Conservation (phyloP, 2,888 invertebrate species). For the Zhuqinia jingwanae region DNA sequence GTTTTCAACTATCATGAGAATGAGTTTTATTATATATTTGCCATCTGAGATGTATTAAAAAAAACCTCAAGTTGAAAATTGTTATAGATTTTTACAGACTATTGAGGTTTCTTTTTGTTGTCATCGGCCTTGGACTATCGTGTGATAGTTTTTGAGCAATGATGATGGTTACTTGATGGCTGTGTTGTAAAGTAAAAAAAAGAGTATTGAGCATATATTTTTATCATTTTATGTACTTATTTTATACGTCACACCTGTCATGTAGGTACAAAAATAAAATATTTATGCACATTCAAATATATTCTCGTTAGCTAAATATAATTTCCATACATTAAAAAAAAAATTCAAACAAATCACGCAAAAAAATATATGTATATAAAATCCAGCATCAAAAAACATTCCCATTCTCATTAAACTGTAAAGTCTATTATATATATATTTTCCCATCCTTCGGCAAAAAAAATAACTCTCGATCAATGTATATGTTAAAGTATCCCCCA, state of each 20-base stretch:
- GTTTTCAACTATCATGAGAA: background rate
- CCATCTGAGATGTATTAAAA: background rate
- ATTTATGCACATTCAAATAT: too few species aligned
- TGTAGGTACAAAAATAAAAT: background rate
- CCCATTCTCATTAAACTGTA: background rate
- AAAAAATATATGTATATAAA: too few species aligned
- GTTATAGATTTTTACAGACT: background rate
- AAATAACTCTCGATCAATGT: background rate
- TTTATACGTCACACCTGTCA: background rate
- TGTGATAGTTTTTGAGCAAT: constrained; percentile 7
- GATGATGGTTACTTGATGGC: too few species aligned
- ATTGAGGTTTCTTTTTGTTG: background rate
- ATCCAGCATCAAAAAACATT: too few species aligned
- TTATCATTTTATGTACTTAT: background rate
- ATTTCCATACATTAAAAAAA: too few species aligned
- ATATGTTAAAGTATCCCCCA: background rate
- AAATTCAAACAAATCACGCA: too few species aligned
- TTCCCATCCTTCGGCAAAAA: background rate
- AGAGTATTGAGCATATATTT: background rate
- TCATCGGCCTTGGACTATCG: constrained; percentile 36
- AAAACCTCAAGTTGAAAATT: constrained; percentile 7
- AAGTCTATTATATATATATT: background rate
- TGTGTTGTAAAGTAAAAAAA: background rate
- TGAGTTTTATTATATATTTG: background rate
- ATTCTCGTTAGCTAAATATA: too few species aligned